Evolutionary conservation across 2,888 invertebrate species (phyloP), one percentile per base, ranked within the genome.

Genomic region (Brassicogethes aeneus): DNA sequence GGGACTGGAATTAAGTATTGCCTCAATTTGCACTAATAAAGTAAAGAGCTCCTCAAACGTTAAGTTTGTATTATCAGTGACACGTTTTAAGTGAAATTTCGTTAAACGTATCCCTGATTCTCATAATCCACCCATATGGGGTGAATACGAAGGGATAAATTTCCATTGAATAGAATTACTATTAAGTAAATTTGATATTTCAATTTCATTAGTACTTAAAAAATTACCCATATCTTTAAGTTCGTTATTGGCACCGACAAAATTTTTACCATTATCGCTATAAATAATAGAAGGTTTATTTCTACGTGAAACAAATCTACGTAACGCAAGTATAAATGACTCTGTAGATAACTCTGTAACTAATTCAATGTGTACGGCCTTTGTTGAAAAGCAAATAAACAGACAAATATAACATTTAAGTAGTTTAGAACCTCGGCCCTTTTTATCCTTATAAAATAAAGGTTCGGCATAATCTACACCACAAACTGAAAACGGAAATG

Each of bases 381-480:
- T 47, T 10, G 44, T 38, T 15, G 15, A 32, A 16, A 38, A 33
- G 36, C 46, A 44, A n/a, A 41, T 17, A 14, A 46, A 46, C 33
- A 41, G 29, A 32, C 39, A 38, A 23, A 46, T 34, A n/a, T 46
- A 42, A 15, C 38, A 30, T n/a, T 46, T 46, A 14, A 35, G 16
- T 16, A 37, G 17, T 34, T 36, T 44, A 3, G 38, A 32, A 10
- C 41, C 38, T 17, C 42, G 31, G 13, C 33, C 23, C 8, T 36
- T 41, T 8, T 33, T 16, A 16, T 46, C 41, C 8, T 36, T 43
- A 3, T 36, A 16, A 15, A 36, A 12, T 34, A 45, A 23, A 23
- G 37, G 45, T 14, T 40, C 45, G 5, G 44, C 45, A 34, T 34
- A 42, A 29, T 45, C 44, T 16, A 42, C n/a, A 16, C 43, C 41